A percentile compares a stretch with the other conserved stretches of the same genome.
phyloP scores from a whole-genome alignment of 2,888 invertebrate genomes.

The Dryococelus australis region DNA sequence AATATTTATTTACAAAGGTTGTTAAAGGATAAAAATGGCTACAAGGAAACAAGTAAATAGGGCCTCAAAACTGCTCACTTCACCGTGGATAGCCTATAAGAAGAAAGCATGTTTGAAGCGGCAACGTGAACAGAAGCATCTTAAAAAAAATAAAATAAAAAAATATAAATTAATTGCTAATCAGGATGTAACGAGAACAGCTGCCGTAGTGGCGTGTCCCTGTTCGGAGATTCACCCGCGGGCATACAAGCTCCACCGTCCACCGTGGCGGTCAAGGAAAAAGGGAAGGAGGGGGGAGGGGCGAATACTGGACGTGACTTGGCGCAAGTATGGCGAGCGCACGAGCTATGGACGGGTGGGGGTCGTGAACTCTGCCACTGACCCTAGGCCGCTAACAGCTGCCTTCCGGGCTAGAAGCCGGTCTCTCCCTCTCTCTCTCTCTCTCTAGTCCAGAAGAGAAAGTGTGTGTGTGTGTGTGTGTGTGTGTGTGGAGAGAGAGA shows the following conservation, averaged over 20 bases:
- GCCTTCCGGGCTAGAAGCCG: not conserved
- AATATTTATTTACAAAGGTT: too few species aligned
- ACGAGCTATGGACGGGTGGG: not conserved
- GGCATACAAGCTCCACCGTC: too few species aligned
- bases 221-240: not conserved
- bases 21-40: too few species aligned
- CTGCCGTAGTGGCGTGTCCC: not conserved
- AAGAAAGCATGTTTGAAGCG: too few species aligned
- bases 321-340: not conserved
- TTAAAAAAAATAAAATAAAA: not conserved
- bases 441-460: not conserved
- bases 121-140: too few species aligned
- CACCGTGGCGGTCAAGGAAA: too few species aligned
- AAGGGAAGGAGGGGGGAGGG: not conserved
- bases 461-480: too few species aligned
- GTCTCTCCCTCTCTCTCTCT: not conserved
- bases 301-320: not conserved
- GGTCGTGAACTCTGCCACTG: not conserved
- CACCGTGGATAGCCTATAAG: too few species aligned
- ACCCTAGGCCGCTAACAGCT: not conserved
- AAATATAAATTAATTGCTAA: not conserved
- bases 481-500: too few species aligned
- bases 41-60: too few species aligned
- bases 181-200: not conserved
- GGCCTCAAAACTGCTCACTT: too few species aligned